Base-by-base conservation (phyloP, 2,888 invertebrate genomes). In the Nomada fucata region DNA sequence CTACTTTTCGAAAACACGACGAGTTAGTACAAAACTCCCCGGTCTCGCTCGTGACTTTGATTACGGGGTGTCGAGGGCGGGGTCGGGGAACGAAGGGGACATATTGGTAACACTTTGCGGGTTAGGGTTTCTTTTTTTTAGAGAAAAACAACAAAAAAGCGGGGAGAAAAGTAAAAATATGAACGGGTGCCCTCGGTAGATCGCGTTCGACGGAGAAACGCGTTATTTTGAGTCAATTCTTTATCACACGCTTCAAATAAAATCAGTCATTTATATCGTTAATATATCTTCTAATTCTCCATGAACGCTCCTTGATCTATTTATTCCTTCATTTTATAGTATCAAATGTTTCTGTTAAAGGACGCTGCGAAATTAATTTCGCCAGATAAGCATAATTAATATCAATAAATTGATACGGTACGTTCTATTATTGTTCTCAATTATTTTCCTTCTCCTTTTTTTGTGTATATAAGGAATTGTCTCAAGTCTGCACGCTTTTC, bases 1-100 rank as follows among this genome's bases (percentile, higher is more conserved):
- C 88, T 88, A 88, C 86, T 86, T 64, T 83, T 7, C 13, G 42
- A 47, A 47, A 47, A 87, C 83, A 84, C 81, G 76, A 87, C 83
- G 82, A 86, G 86, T 88, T 88, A 88, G 88, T 88, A 88, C 73
- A 57, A 70, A 88, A 88, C 88, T 88, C 79, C 86, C 87, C 88
- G 82, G 61, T 26, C 79, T 86, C 82, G 83, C 63, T 82, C 70
- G 70, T 77, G 57, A 85, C 64, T 88, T 83, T 82, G 61, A 88
- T 88, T 85, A 88, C 57, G 57, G 63, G 63, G 52, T 52, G 53
- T 59, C 57, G 9, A 68, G 61, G 47, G 42, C 50, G 29, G 44
- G 63, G 44, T 52, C 44, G 29, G 53, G 73, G 63, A 61, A 53
- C n/a, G 57, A 26, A 44, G 53, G 73, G 64, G 44, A 63, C 81